Conservation (phyloP, 2,888 invertebrate species). For the Acronicta leporina region DNA sequence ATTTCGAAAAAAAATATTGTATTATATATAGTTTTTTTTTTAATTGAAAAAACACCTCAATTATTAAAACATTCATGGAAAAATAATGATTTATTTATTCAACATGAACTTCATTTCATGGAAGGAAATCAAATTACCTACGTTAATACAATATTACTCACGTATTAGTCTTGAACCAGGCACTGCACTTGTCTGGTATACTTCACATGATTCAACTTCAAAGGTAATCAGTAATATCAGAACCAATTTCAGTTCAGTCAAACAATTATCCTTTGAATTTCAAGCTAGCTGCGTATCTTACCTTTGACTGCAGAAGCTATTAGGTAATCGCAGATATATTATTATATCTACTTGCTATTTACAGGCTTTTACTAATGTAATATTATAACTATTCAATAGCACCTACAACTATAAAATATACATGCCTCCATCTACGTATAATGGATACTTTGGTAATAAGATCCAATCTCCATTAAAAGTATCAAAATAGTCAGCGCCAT, state of each 20-base stretch:
- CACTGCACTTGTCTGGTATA: not conserved
- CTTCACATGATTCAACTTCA: constrained; percentile 34
- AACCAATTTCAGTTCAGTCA: constrained; percentile 30
- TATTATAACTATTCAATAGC: constrained; percentile 21
- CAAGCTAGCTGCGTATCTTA: constrained; percentile 20
- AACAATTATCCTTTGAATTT: constrained; percentile 29
- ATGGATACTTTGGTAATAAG: too few relatives aligned
- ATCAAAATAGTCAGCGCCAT: too few relatives aligned
- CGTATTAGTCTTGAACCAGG: not conserved
- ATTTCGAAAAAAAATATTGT: not conserved
- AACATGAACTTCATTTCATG: too few relatives aligned
- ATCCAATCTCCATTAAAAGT: too few relatives aligned
- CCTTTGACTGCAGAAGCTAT: constrained; percentile 32
- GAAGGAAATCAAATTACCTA: too few relatives aligned
- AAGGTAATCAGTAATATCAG: constrained; percentile 8
- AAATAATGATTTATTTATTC: too few relatives aligned
- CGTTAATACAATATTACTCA: too few relatives aligned
- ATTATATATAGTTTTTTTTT: too few relatives aligned
- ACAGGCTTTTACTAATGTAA: constrained; percentile 27
- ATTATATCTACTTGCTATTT: constrained; percentile 28
- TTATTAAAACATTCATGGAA: too few relatives aligned
- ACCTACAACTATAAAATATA: too few relatives aligned
- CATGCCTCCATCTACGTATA: too few relatives aligned
- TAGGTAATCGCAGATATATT: constrained; percentile 4
- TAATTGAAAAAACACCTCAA: not conserved